Evolutionary conservation across 2,888 invertebrate species (phyloP), one percentile per base, ranked within the genome.

Genomic region (Heteromurus nitidus): DNA sequence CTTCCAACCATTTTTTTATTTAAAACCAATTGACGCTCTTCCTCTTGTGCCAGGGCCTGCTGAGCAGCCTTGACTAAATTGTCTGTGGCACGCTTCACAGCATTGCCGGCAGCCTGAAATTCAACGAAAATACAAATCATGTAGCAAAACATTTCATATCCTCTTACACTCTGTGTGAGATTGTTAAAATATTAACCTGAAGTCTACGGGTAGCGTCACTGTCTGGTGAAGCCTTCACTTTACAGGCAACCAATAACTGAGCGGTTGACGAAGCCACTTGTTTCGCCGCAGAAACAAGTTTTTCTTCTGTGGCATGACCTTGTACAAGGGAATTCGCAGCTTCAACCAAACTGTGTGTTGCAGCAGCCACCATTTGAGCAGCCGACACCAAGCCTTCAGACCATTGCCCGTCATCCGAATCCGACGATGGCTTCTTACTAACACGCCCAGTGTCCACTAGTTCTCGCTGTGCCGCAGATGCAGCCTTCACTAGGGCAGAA

Each of bases 191-290:
- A 18, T 18, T n/a, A 16, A 91, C 91, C 90, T 92, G 92, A 47
- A 99, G 91, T 13, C 98, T 92, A 60, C 96, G 94, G 67, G 98
- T 98, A 7, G 96, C 95, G 87, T 96, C 96, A 7, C 97, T 96
- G 82, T 97, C 95, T 0, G 96, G 95, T 90, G 99, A 99, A 0
- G 99, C 98, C 90, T 99, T 99, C 79, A 99, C 98, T 92, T 98
- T 98, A 91, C 99, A 99, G 0, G 99, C 99, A 60, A 99, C 98
- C 70, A 99, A 90, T 75, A 99, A 91, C 88, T 99, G 99, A 0
- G 99, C 99, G 0, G 99, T 99, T 0, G 97, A 96, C 68, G 96
- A 95, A 5, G 99, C 99, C 9, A 99, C 98, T 90, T 96, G 96
- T 88, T 98, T 94, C 2, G 99, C 99, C 20, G 98, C 95, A 0